Evolutionary conservation across 2,797 vertebrate species (phyloP).

Genomic region (Tinamus major): DNA sequence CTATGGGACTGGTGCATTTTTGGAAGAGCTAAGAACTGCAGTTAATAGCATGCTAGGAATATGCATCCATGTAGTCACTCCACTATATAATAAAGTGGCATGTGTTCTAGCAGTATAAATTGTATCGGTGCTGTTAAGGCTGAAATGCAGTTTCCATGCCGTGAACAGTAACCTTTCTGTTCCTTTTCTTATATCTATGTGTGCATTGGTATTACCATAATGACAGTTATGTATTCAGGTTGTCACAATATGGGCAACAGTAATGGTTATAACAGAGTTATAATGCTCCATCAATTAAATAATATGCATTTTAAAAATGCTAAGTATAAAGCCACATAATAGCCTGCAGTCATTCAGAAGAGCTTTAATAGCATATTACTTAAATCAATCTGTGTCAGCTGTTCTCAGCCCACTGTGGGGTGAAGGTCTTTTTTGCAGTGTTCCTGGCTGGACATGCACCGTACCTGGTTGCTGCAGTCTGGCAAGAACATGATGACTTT

Average conservation of each 20-base stretch:
- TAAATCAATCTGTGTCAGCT: conserved; percentile 32
- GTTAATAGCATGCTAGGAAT: not conserved
- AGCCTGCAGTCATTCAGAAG: conserved; percentile 39
- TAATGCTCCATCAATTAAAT: conserved; percentile 64
- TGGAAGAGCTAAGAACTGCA: conserved; percentile 18
- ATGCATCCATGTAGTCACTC: not conserved
- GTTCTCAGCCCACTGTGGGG: not conserved
- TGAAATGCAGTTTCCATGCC: conserved; percentile 31
- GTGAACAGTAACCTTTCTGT: not conserved
- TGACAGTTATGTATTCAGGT: conserved; percentile 17
- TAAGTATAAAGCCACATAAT: conserved; percentile 45
- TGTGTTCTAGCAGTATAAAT: not conserved
- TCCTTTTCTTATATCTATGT: not conserved
- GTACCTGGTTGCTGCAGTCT: not conserved
- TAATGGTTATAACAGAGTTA: conserved; percentile 20
- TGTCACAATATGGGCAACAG: conserved; percentile 12
- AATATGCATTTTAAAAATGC: conserved; percentile 52
- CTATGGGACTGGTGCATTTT: not conserved
- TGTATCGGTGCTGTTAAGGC: not conserved
- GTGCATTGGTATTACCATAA: not conserved
- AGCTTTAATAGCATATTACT: conserved; percentile 33
- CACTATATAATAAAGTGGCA: conserved; percentile 46
- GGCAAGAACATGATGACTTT: not conserved
- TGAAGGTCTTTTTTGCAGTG: conserved; percentile 45
- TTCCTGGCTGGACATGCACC: not conserved